Percentiles rank a stretch among this genome's conserved stretches.
Evolutionary conservation across 2,113 vertebrate species (phyloP).

Genomic region (Pelmatolapia mariae): DNA sequence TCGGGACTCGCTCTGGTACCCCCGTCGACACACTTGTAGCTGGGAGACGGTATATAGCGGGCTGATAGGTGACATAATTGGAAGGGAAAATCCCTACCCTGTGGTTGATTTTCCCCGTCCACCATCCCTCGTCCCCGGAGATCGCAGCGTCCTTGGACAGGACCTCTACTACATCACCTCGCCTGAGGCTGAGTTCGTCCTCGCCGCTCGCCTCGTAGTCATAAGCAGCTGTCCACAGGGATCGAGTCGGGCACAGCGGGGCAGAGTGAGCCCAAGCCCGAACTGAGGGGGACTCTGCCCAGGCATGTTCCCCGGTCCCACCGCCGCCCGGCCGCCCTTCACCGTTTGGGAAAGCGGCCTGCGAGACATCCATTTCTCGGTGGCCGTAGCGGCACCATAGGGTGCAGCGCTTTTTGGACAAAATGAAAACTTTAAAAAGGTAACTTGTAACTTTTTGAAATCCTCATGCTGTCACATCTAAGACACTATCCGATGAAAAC

Average conservation of each 20-base stretch:
- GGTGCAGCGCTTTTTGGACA: conserved; percentile 53
- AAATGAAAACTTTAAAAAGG: conserved; percentile 42
- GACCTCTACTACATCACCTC: conserved; percentile 83
- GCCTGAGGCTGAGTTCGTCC: conserved; percentile 83
- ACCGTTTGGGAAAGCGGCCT: conserved; percentile 79
- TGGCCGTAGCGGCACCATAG: conserved; percentile 72
- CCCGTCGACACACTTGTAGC: conserved; percentile 36
- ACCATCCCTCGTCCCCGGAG: conserved; percentile 87
- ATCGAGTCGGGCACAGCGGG: conserved; percentile 66
- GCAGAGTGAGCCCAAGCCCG: conserved; percentile 76
- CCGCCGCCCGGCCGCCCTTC: conserved; percentile 68
- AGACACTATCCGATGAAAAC: neutral
- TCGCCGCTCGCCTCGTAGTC: conserved; percentile 85
- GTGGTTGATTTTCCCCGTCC: conserved; percentile 84
- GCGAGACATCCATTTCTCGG: conserved; percentile 78
- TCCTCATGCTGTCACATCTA: conserved; percentile 29
- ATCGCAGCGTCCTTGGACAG: conserved; percentile 84
- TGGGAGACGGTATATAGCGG: conserved; percentile 63
- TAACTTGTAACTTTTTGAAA: neutral
- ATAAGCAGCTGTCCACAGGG: conserved; percentile 83
- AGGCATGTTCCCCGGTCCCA: conserved; percentile 56
- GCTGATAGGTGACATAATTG: conserved; percentile 82
- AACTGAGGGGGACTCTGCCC: conserved; percentile 59
- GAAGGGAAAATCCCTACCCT: conserved; percentile 85
- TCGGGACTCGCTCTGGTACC: conserved; percentile 53